These are phyloP conservation scores for Corapipo altera DNA, from an alignment of 2,113 vertebrate genomes.

Conservation along the genomic window DNA sequence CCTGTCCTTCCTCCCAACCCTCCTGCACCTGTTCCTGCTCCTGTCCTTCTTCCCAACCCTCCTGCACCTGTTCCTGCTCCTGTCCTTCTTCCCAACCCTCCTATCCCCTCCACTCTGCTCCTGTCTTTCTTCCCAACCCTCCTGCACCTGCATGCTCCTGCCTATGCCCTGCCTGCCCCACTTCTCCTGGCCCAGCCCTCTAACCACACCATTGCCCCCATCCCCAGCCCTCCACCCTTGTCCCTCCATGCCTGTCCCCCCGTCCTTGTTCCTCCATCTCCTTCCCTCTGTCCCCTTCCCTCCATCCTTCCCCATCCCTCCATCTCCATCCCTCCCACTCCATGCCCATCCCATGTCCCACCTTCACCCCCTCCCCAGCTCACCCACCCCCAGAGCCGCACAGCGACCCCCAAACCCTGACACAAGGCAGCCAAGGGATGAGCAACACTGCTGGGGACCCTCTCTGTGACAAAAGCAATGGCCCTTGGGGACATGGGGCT, in stretches of 20 bases:
- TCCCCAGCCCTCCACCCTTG: no score
- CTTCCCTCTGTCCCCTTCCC: neutral
- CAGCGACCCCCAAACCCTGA: neutral
- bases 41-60: neutral
- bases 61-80: no score
- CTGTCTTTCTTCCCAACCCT: neutral
- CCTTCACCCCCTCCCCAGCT: neutral
- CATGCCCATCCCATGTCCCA: neutral
- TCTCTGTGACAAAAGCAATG: no score
- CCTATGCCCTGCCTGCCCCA: no score
- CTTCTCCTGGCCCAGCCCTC: neutral
- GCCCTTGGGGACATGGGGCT: neutral
- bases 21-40: neutral
- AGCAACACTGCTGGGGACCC: neutral
- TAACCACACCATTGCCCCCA: neutral
- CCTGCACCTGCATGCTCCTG: neutral
- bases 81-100: neutral
- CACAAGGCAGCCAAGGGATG: rapidly evolving
- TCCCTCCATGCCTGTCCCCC: neutral
- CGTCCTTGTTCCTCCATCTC: neutral
- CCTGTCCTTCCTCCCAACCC: no score
- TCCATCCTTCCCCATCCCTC: neutral
- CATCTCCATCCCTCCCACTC: neutral
- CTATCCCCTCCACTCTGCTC: neutral
- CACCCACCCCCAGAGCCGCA: neutral